Evolutionary conservation across 2,797 vertebrate genomes (phyloP).

Genomic region (Hydrocynus forskahlii): DNA sequence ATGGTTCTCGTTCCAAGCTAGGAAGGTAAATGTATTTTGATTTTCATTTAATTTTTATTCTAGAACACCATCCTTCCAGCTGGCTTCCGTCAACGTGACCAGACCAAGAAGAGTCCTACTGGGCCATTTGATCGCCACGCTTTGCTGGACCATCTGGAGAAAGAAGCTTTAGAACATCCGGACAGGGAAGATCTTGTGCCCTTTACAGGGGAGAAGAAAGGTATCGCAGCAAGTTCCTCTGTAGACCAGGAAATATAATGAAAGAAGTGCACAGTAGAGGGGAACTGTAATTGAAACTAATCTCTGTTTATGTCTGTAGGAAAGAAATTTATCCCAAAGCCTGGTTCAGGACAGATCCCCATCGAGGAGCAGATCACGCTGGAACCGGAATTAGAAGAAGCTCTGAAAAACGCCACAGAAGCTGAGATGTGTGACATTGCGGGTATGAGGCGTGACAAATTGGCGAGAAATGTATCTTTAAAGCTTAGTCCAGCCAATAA

Average conservation of each 20-base stretch:
- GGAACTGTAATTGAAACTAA: background rate
- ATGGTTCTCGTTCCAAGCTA: background rate
- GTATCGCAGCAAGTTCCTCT: slow-evolving; percentile 62
- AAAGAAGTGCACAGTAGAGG: background rate
- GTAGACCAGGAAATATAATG: background rate
- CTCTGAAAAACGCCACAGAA: slow-evolving; percentile 89
- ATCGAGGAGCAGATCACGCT: slow-evolving; percentile 86
- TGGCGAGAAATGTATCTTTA: background rate
- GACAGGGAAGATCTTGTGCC: slow-evolving; percentile 92
- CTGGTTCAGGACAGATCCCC: slow-evolving; percentile 78
- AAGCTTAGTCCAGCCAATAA: background rate
- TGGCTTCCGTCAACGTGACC: slow-evolving; percentile 90
- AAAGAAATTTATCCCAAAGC: slow-evolving; percentile 86
- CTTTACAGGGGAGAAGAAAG: slow-evolving; percentile 94
- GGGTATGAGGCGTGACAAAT: slow-evolving; percentile 72
- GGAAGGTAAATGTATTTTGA: background rate
- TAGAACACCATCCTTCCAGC: slow-evolving; percentile 94
- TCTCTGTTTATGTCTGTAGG: slow-evolving; percentile 70
- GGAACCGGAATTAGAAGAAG: slow-evolving; percentile 95
- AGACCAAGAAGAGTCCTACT: slow-evolving; percentile 91
- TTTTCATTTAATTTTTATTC: slow-evolving; percentile 21
- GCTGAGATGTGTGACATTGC: slow-evolving; percentile 98
- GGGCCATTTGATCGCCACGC: slow-evolving; percentile 87
- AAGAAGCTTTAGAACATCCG: slow-evolving; percentile 83
- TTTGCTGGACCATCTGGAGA: slow-evolving; percentile 90